Evolutionary conservation across 2,797 vertebrate species (phyloP), one percentile per base, ranked within the genome.

Genomic region (Anguilla megastoma): DNA sequence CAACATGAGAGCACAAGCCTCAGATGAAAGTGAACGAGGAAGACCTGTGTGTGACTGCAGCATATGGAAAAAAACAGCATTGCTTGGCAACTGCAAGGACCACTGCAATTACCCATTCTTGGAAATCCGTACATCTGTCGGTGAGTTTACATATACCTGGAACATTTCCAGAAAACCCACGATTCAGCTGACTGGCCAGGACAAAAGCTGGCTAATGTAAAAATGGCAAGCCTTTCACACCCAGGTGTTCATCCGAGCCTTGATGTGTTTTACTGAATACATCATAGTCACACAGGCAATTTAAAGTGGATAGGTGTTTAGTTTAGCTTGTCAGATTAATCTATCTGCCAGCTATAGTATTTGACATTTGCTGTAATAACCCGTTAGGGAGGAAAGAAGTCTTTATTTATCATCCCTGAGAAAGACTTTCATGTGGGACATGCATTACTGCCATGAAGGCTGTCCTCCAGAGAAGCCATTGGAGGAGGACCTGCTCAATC

Each of bases 301-400:
- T 69, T 69, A 69, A 69, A 69, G 63, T 69, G 63, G 58, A 69
- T 27, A 69, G 63, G 63, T 24, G 63, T 69, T 69, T 69, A 8
- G 63, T 69, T 69, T 69, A 9, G 63, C 63, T 69, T 69, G 63
- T n/a, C 63, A 69, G 63, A 27, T n/a, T 69, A 69, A 69, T 69
- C 63, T 10, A 69, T 69, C 63, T 69, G 24, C n/a, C 63, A 69
- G 63, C 63, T 69, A 27, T 69, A 69, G 33, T 21, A 45, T 45
- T 79, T 79, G 33, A 79, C 16, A 16, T 79, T 79, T 79, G 16
- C 33, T 45, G 16, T 12, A 79, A 16, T 79, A 41, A 33, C 30
- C 71, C 71, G 16, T 76, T 76, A 76, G 33, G 33, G 71, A 76
- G 14, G 14, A 76, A 76, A 76, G 30, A 33, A 74, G 69, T 74